Conservation (phyloP, 2,113 vertebrate species). For the Gymnobelideus leadbeateri region DNA sequence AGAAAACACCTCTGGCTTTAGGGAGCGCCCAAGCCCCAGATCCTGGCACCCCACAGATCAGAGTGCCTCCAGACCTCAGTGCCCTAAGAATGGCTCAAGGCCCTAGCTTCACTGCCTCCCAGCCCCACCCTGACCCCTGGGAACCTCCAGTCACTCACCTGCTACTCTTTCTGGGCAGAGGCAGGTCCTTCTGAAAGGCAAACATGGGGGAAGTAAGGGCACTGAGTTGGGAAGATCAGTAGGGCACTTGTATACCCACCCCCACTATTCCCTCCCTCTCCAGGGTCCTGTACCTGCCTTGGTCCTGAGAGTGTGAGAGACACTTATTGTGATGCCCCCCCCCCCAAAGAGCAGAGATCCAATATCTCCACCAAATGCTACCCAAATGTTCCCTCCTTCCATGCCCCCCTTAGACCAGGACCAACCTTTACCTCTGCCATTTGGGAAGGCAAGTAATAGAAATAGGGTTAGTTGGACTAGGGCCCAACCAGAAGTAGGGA, state of each 20-base stretch:
- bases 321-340: background rate
- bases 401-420: background rate
- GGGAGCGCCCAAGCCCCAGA: background rate
- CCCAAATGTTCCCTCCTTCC: background rate
- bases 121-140: background rate
- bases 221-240: constrained; percentile 20
- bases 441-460: background rate
- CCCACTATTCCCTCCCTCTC: background rate
- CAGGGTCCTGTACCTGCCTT: background rate
- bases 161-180: constrained; percentile 80
- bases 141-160: constrained; percentile 72
- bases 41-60: background rate
- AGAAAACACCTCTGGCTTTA: background rate
- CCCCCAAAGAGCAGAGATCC: background rate
- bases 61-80: background rate
- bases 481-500: background rate
- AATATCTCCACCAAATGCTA: background rate
- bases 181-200: constrained; percentile 80
- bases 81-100: background rate
- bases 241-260: background rate
- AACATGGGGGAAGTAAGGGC: constrained; percentile 43
- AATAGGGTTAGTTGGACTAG: background rate
- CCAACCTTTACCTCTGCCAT: background rate
- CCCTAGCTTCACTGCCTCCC: background rate
- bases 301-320: background rate